Base-by-base conservation (phyloP, 2,113 vertebrate genomes). In the Emberiza fucata region DNA sequence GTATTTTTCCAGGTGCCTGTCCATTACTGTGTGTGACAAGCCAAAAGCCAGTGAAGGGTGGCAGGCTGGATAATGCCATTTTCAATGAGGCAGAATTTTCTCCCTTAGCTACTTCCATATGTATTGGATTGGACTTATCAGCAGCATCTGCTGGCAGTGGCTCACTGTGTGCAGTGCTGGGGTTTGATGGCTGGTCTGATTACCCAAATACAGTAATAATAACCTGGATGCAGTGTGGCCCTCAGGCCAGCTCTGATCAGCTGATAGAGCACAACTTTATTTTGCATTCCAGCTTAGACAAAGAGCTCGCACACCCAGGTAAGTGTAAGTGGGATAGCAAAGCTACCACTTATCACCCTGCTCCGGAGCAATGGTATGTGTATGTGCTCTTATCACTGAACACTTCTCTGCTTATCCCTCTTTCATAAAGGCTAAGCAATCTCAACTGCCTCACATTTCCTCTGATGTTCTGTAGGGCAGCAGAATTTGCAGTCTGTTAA, bases 1-100 rank as follows among this genome's bases (percentile, higher is more conserved):
- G 60, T 48, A 60, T 68, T 90, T 86, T 88, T 75, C 72, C 16
- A 20, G 80, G 53, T 9, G 6, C 65, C 72, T 96, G 79, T 96
- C 88, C 76, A 40, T 95, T 88, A 88, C 35, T 12, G 37, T 88
- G 71, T 63, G 71, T 78, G 94, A 95, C 80, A 93, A 94, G 85
- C 72, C 92, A 93, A 94, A 81, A 88, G 68, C 48, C 85, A 92
- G 69, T 64, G 79, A 90, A 95, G 76, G 95, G 88, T 95, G 76
- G 82, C 79, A 93, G 81, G 85, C 50, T 71, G 93, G 68, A 95
- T 94, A 95, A 96, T 94, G 86, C 28, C 76, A 96, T 96, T 96
- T 96, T 91, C 94, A 90, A 90, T 73, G 93, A 95, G 82, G 81
- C 80, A 91, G 90, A 95, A 75, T 90, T 90, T 83, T 66, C 76